Evolutionary conservation across 1,140 invertebrate species (phyloP), one percentile per base, ranked within the genome.

Genomic region (Pinna nobilis): DNA sequence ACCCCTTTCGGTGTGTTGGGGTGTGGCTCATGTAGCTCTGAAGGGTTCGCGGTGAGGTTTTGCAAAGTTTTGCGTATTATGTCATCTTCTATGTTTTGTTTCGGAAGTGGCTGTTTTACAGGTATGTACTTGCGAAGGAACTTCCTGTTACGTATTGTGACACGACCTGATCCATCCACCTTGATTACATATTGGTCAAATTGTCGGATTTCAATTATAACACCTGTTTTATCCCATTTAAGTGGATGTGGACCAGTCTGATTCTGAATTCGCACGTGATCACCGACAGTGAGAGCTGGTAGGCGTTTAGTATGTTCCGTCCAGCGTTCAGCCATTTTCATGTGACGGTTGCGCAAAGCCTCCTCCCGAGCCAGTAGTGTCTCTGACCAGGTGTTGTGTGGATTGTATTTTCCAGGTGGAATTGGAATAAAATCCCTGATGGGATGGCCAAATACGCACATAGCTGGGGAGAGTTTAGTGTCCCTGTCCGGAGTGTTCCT

Each of bases 391-490:
- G 76, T 78, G 5, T n/a, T 3, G 49, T 77, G 75, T n/a, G 74
- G 72, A 18, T 64, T 33, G 55, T 75, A 73, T 39, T 49, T 25
- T 1, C 65, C 65, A 2, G 67, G 63, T 4, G 30, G 61, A 32
- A 76, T 76, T 9, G 79, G 73, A 6, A 78, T 81, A 37, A 76
- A 76, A 51, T 81, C 71, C 15, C 63, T 47, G 1, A 78, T 78
- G 0, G 76, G 72, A 32, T 57, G 74, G 11, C 77, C 69, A 57
- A 72, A 72, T 5, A 76, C 37, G 35, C 20, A 57, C 32, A 70
- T 61, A 23, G 69, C 69, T 49, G 74, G 79, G 5, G 71, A 81
- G 0, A 76, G 25, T 23, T 77, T 71, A 5, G 70, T 73, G 47
- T 73, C 66, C 6, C 51, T 47, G 15, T 74, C 70, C 0, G 68